Percentiles rank a stretch among this genome's conserved stretches.
Evolutionary conservation across 2,797 vertebrate genomes (phyloP).

Genomic region (Epinephelus malabaricus): DNA sequence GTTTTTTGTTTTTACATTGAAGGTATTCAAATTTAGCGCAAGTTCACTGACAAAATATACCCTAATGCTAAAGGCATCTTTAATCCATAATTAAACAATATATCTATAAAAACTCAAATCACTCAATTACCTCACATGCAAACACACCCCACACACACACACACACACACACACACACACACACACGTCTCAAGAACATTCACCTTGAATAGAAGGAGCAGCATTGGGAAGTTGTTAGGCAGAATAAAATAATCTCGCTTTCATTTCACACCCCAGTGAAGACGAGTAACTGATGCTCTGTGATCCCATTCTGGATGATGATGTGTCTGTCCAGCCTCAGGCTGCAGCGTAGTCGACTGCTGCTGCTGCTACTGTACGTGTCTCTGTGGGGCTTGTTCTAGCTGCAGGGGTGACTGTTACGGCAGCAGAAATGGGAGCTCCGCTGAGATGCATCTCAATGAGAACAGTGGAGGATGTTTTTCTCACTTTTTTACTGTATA

Average conservation of each 20-base stretch:
- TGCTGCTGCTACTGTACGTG: background rate
- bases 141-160: background rate
- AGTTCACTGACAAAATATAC: background rate
- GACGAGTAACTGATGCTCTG: constrained; percentile 33
- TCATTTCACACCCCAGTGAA: constrained; percentile 46
- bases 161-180: background rate
- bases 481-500: constrained; percentile 17
- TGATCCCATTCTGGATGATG: constrained; percentile 29
- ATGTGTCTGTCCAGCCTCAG: constrained; percentile 30
- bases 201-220: background rate
- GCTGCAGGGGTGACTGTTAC: constrained; percentile 41
- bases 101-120: background rate
- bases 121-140: background rate
- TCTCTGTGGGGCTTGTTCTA: constrained; percentile 28
- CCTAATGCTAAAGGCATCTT: background rate
- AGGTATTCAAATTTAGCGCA: no score
- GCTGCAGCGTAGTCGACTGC: constrained; percentile 12
- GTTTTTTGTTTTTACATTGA: background rate
- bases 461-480: constrained; percentile 34
- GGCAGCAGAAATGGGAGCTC: constrained; percentile 34
- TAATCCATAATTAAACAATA: background rate
- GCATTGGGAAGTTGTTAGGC: background rate
- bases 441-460: constrained; percentile 42
- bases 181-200: background rate
- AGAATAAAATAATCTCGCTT: constrained; percentile 21